Evolutionary conservation across 2,888 invertebrate genomes (phyloP).

Genomic region (Ochropleura plecta): DNA sequence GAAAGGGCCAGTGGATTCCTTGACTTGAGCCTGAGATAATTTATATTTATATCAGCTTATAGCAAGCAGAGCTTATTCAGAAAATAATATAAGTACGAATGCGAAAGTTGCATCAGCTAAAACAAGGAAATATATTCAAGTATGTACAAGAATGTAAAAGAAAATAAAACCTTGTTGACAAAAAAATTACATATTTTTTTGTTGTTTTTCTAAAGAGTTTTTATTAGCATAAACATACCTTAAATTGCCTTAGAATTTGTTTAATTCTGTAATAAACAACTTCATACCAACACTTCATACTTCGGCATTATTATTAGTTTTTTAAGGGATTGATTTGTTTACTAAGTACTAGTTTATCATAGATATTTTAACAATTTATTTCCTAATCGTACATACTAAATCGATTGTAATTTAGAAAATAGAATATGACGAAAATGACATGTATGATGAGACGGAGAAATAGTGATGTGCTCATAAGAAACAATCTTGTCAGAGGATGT

Average conservation of each 20-base stretch:
- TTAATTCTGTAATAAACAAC: neutral
- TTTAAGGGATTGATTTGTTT: neutral
- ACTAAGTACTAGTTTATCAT: neutral
- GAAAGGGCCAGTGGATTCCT: neutral
- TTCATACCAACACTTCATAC: neutral
- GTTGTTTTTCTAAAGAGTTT: neutral
- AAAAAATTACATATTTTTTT: neutral
- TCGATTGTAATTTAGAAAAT: neutral
- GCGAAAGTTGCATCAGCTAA: neutral
- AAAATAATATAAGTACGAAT: neutral
- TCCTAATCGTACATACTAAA: neutral
- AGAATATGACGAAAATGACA: neutral
- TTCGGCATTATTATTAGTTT: neutral
- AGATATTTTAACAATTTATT: neutral
- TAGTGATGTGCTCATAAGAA: neutral
- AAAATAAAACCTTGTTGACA: neutral
- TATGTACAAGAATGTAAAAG: neutral
- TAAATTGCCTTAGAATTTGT: neutral
- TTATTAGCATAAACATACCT: neutral
- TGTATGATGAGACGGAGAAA: neutral
- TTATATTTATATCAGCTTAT: neutral
- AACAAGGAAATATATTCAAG: neutral
- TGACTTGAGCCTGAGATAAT: neutral
- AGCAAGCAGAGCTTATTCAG: neutral
- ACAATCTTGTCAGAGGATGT: neutral